Base-by-base conservation (phyloP, 1,140 invertebrate species). In the Meteorus sp. region DNA sequence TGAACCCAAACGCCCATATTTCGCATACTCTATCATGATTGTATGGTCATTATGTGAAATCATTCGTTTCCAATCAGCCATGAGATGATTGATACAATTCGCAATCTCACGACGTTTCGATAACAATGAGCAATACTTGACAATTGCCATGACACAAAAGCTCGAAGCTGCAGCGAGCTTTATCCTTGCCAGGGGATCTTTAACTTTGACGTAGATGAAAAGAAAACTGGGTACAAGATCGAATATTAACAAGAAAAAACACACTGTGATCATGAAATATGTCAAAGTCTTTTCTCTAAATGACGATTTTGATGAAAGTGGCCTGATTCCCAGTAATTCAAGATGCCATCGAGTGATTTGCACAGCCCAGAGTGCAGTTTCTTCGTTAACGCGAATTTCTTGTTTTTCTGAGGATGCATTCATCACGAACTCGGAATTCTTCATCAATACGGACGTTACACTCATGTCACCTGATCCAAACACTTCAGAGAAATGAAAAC, bases 131-230 rank as follows among this genome's bases (percentile, higher is more conserved):
- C 44, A 65, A 5, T 76, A 75, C 20, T 77, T 77, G 0, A 60
- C 11, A 3, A 74, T 57, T 1, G 67, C 67, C 69, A 74, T 74
- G 2, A 68, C 2, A 19, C 66, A 66, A 51, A 77, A 77, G n/a
- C 61, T 73, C 27, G 75, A 13, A 0, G 74, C 68, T 2, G 74
- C 75, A 1, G 64, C 63, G 0, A 75, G 55, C 27, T 71, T 75
- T 2, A 76, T 22, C 13, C 51, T 72, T 0, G 65, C 37, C 20
- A 65, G 61, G 0, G 31, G 25, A 25, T 73, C 56, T 1, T 72
- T 57, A 2, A 70, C 62, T 4, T 72, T 69, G 1, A 71, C 35
- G 8, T 67, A 61, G 5, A 65, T 63, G 37, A 70, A 63, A 15
- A 68, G 54, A 39, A 60, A 61, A n/a, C 62, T 62, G 0, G 66